Conservation (phyloP, 2,797 vertebrate species). For the Parauchenoglanis ngamensis region DNA sequence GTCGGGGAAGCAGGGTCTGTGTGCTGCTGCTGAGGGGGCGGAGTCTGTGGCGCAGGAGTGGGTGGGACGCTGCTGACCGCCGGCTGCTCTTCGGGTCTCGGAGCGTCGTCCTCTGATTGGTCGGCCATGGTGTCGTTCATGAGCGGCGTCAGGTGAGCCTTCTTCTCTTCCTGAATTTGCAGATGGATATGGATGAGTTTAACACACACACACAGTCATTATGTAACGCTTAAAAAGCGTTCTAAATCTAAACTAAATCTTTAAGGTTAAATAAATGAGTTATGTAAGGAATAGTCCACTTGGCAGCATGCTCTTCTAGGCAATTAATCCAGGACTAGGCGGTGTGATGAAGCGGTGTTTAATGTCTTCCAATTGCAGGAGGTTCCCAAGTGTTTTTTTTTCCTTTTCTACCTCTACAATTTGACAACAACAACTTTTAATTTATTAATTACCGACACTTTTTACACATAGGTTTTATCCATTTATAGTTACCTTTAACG, state of each 20-base stretch:
- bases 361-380: background rate
- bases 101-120: slow-evolving; percentile 70
- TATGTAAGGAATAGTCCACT: too few relatives aligned
- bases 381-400: background rate
- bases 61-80: slow-evolving; percentile 62
- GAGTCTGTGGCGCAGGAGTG: slow-evolving; percentile 54
- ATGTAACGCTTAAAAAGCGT: background rate
- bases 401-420: too few relatives aligned
- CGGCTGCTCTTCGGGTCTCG: slow-evolving; percentile 72
- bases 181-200: background rate
- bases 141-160: slow-evolving; percentile 67
- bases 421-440: too few relatives aligned
- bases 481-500: background rate
- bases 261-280: background rate
- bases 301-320: background rate
- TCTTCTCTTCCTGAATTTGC: slow-evolving; percentile 69
- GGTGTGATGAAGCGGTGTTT: background rate
- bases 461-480: background rate
- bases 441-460: too few relatives aligned
- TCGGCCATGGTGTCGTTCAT: slow-evolving; percentile 74
- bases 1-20: slow-evolving; percentile 79
- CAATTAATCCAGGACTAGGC: background rate
- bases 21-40: slow-evolving; percentile 73
- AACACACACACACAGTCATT: background rate
- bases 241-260: too few relatives aligned